phyloP scores from a whole-genome alignment of 2,113 vertebrate genomes.

The Perca schrenkii region DNA sequence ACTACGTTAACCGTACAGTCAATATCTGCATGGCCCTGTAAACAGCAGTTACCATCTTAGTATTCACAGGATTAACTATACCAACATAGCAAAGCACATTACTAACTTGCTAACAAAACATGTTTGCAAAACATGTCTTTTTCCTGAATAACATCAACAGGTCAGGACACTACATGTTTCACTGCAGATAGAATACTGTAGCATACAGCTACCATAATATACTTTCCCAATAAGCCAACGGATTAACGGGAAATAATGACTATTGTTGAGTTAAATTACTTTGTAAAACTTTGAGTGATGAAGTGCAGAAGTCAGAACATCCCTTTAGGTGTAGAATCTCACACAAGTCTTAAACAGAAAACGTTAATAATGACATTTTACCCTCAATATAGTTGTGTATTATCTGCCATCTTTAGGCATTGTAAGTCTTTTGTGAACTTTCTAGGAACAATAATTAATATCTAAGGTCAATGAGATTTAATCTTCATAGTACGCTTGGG shows the following conservation, averaged over 20 bases:
- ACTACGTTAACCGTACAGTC: neutral
- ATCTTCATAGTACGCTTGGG: constrained; percentile 12
- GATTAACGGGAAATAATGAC: constrained; percentile 7
- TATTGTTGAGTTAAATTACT: constrained; percentile 3
- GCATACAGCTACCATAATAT: neutral
- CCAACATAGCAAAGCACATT: neutral
- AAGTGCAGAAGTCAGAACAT: constrained; percentile 13
- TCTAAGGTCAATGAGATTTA: constrained; percentile 53
- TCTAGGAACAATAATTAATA: constrained; percentile 49
- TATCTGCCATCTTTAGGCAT: constrained; percentile 37
- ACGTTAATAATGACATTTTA: constrained; percentile 53
- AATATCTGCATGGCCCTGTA: constrained; percentile 3
- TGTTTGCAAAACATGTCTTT: neutral
- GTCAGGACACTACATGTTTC: neutral
- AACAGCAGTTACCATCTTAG: neutral
- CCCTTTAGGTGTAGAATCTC: constrained; percentile 25
- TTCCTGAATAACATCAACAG: constrained; percentile 2
- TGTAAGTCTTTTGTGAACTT: constrained; percentile 45
- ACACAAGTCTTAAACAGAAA: constrained; percentile 20
- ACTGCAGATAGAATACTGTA: neutral
- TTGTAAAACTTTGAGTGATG: constrained; percentile 32
- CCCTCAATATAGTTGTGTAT: constrained; percentile 33
- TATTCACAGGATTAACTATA: neutral
- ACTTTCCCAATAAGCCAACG: constrained; percentile 30
- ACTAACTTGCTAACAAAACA: neutral